A percentile compares a stretch with the other conserved stretches of the same genome.
Evolutionary conservation across 2,888 invertebrate species (phyloP).

Genomic region (Cephus runcator): DNA sequence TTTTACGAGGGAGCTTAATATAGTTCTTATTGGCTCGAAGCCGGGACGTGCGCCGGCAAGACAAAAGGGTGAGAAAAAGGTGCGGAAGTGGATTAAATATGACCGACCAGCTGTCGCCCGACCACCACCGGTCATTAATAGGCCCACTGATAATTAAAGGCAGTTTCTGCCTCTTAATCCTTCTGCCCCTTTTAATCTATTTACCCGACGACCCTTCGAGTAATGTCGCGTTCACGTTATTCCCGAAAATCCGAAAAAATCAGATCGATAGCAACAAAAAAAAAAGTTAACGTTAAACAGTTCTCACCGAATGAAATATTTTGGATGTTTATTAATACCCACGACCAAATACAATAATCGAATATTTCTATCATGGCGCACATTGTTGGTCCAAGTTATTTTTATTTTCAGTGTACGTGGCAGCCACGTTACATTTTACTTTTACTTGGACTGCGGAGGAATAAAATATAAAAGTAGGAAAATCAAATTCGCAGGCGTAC

Average conservation of each 20-base stretch:
- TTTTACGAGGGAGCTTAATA: slow-evolving; percentile 1
- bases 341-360: not conserved
- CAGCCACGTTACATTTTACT: not conserved
- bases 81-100: slow-evolving; percentile 1
- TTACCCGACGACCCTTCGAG: not conserved
- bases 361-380: not conserved
- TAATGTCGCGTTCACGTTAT: not conserved
- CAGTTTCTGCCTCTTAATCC: not conserved
- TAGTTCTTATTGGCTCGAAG: not conserved
- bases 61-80: not conserved
- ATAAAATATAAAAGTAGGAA: not conserved
- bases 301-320: not conserved
- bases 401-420: not conserved
- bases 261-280: not conserved
- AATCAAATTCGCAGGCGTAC: not conserved
- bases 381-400: not conserved
- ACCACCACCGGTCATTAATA: not conserved
- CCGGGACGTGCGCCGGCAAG: not conserved
- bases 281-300: not conserved
- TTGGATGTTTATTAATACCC: not conserved
- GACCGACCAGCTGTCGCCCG: not conserved
- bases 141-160: not conserved
- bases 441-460: not conserved
- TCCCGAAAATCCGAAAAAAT: not conserved
- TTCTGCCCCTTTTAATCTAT: not conserved